These are phyloP conservation scores for Girardia tigrina DNA, from an alignment of 2,888 invertebrate species.

Conservation along the genomic window DNA sequence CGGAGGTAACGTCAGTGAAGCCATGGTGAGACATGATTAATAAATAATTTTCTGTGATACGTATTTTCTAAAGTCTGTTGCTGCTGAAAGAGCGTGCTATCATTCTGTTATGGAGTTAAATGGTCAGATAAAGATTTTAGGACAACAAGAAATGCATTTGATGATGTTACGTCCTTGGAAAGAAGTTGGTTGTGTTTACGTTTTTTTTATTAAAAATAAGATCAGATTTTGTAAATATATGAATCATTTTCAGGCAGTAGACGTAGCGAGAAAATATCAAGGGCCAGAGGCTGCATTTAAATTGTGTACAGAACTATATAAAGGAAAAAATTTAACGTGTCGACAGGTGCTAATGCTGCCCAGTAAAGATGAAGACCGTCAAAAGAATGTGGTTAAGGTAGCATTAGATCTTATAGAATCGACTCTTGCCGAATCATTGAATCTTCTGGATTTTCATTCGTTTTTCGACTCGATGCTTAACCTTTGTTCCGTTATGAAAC, in stretches of 20 bases:
- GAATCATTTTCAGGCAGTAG: neutral
- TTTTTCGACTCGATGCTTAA: neutral
- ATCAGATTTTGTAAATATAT: too few relatives aligned
- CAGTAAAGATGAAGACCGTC: neutral
- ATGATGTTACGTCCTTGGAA: conserved; percentile 53
- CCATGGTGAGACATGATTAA: conserved; percentile 55
- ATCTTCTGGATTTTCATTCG: neutral
- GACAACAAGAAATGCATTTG: conserved; percentile 57
- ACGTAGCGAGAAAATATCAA: neutral
- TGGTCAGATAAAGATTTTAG: conserved; percentile 60
- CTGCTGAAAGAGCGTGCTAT: conserved; percentile 64
- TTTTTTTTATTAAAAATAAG: neutral
- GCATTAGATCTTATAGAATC: neutral
- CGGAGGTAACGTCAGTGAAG: conserved; percentile 75
- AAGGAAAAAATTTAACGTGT: neutral
- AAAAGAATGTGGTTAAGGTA: neutral
- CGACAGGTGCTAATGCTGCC: neutral
- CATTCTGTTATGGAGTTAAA: conserved; percentile 61
- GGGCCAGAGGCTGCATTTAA: neutral
- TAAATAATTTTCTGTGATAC: conserved; percentile 33
- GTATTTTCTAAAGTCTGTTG: conserved; percentile 54
- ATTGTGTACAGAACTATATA: neutral
- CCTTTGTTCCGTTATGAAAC: neutral
- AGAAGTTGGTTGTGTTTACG: conserved; percentile 42
- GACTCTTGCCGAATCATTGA: neutral